A percentile compares a stretch with the other conserved stretches of the same genome.
phyloP scores from a whole-genome alignment of 2,113 vertebrate species.

The Nannospalax galili region DNA sequence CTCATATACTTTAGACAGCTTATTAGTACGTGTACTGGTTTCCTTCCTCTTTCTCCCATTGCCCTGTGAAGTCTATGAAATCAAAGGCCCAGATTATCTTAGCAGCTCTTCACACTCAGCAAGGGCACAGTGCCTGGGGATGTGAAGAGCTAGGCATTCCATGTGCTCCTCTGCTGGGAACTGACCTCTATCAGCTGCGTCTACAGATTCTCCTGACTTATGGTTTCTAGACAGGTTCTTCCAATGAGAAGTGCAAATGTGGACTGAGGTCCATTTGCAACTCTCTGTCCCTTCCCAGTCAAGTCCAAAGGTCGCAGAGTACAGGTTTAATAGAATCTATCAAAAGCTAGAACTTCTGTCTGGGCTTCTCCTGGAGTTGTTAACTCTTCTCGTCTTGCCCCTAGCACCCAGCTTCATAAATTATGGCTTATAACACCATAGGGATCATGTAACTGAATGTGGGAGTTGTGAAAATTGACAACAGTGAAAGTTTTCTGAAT shows the following conservation, averaged over 20 bases:
- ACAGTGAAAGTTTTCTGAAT: too few relatives aligned
- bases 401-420: too few relatives aligned
- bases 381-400: fast-evolving
- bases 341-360: background rate
- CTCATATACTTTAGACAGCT: background rate
- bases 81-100: background rate
- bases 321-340: background rate
- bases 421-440: too few relatives aligned
- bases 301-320: too few relatives aligned
- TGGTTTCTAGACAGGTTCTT: background rate
- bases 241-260: background rate
- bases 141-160: background rate
- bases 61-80: background rate
- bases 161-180: background rate
- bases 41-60: background rate
- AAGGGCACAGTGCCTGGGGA: too few relatives aligned
- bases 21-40: background rate
- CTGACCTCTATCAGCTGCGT: background rate
- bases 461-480: too few relatives aligned
- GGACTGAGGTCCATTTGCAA: background rate
- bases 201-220: background rate
- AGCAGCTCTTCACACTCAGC: too few relatives aligned
- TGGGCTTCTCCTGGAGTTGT: background rate
- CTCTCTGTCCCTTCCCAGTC: background rate
- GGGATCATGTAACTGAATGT: too few relatives aligned